Percentiles rank a stretch among this genome's conserved stretches.
Evolutionary conservation across 1,140 invertebrate genomes (phyloP).

Genomic region (Gryon sp.): DNA sequence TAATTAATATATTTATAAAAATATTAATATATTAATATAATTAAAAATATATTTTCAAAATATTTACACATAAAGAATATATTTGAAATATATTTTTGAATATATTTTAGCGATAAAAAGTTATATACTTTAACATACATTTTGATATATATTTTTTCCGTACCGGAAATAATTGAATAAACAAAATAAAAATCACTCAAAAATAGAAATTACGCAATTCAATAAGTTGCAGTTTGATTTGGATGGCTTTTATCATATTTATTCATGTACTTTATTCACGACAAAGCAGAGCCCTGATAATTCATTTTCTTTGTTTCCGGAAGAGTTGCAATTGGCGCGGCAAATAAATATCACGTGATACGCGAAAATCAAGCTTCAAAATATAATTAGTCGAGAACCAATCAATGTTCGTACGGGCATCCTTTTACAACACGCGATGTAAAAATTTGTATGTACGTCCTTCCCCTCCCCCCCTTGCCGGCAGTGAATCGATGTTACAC

Average conservation of each 20-base stretch:
- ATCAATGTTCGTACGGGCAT: constrained; percentile 48
- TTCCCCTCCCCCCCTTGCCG: not conserved
- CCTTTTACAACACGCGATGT: constrained; percentile 52
- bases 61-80: too few relatives aligned
- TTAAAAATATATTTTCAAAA: too few relatives aligned
- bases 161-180: too few relatives aligned
- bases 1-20: too few relatives aligned
- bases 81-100: too few relatives aligned
- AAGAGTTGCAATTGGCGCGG: constrained; percentile 5
- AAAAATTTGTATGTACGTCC: too few relatives aligned
- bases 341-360: constrained; percentile 60
- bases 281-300: constrained; percentile 11
- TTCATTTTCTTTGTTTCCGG: constrained; percentile 34
- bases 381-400: constrained; percentile 59
- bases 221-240: not conserved
- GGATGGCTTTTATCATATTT: not conserved
- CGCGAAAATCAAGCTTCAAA: constrained; percentile 51
- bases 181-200: too few relatives aligned
- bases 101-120: too few relatives aligned
- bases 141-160: too few relatives aligned
- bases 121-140: too few relatives aligned
- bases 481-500: constrained; percentile 50
- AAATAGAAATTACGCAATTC: too few relatives aligned
- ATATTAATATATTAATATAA: too few relatives aligned
- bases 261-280: not conserved